Conservation (phyloP, 2,888 invertebrate species). For the Melanchra persicariae region DNA sequence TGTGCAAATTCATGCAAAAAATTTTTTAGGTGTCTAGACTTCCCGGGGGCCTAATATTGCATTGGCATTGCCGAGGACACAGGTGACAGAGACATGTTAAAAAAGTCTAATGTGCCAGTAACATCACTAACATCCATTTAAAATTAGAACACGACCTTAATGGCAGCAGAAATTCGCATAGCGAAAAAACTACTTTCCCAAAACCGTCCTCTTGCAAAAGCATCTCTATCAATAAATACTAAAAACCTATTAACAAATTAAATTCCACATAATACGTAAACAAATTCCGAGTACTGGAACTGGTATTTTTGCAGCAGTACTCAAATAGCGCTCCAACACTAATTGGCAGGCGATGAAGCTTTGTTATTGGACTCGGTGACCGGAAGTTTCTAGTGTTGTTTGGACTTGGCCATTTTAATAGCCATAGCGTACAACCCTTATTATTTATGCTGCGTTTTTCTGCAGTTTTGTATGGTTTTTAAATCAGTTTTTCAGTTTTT, state of each 20-base stretch:
- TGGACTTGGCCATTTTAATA: slow-evolving; percentile 63
- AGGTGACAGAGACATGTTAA: background rate
- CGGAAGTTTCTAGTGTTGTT: slow-evolving; percentile 71
- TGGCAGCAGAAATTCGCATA: background rate
- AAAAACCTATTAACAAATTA: slow-evolving; percentile 18
- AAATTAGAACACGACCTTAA: background rate
- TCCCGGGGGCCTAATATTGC: no score
- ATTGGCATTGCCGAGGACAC: no score
- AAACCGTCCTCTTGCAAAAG: background rate
- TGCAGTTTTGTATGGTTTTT: slow-evolving; percentile 25
- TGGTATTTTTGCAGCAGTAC: slow-evolving; percentile 56
- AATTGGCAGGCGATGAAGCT: slow-evolving; percentile 70
- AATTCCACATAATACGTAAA: slow-evolving; percentile 56
- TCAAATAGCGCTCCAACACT: slow-evolving; percentile 60
- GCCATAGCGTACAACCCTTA: slow-evolving; percentile 52
- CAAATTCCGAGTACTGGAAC: slow-evolving; percentile 39
- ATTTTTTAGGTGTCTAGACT: no score
- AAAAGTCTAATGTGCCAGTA: background rate
- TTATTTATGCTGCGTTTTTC: slow-evolving; percentile 49
- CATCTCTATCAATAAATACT: slow-evolving; percentile 11
- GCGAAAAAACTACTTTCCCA: background rate
- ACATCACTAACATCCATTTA: background rate
- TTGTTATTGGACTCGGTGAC: slow-evolving; percentile 69
- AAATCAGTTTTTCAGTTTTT: background rate
- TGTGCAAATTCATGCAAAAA: no score